These are phyloP conservation scores for Psophia crepitans DNA, from an alignment of 2,113 vertebrate genomes.

Conservation along the genomic window DNA sequence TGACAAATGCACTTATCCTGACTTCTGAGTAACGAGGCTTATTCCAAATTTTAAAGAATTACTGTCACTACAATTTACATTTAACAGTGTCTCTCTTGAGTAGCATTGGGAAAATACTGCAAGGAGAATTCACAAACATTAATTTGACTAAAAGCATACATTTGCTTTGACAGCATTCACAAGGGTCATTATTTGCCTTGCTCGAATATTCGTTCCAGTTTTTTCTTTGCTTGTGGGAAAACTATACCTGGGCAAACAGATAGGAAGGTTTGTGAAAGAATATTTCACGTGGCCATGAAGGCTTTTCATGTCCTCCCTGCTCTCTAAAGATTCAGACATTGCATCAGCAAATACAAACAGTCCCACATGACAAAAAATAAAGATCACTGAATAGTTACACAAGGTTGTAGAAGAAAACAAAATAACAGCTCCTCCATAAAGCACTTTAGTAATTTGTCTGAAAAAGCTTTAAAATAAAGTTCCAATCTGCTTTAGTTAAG, in stretches of 20 bases:
- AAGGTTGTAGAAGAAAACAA: background rate
- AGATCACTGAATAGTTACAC: background rate
- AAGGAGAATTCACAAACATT: constrained; percentile 11
- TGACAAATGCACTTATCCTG: constrained; percentile 1
- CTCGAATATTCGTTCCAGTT: background rate
- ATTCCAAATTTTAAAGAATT: background rate
- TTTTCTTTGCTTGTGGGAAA: background rate
- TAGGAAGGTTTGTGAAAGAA: background rate
- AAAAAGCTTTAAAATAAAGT: constrained; percentile 38
- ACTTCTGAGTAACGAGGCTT: background rate
- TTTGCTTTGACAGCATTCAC: constrained; percentile 19
- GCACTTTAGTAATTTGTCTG: background rate
- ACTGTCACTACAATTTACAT: constrained; percentile 24
- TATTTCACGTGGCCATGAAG: background rate
- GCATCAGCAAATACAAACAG: background rate
- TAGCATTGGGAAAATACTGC: background rate
- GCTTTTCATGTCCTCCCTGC: background rate
- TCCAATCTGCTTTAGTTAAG: constrained; percentile 52
- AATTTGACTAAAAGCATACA: constrained; percentile 15
- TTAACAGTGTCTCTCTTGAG: background rate
- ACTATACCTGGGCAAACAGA: background rate
- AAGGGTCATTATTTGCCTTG: background rate
- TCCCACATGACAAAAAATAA: background rate
- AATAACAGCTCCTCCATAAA: background rate
- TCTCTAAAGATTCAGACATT: background rate